Conservation (phyloP, 2,113 vertebrate species). For the Protomyctophum bolini region DNA sequence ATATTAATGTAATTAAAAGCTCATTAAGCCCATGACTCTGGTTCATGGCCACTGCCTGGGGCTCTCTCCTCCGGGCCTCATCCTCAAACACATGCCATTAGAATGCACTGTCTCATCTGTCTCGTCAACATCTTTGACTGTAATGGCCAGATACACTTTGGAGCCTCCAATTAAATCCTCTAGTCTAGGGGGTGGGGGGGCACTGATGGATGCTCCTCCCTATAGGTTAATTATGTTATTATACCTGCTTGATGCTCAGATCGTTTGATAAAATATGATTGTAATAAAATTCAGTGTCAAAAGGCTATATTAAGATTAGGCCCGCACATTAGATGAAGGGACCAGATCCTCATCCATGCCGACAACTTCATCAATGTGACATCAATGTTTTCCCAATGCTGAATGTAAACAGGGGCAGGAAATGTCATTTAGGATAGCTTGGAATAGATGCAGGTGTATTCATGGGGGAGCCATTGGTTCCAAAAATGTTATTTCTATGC, state of each 20-base stretch:
- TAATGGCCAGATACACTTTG: slow-evolving; percentile 33
- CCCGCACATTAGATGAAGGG: slow-evolving; percentile 36
- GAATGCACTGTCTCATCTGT: neutral
- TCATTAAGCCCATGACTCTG: slow-evolving; percentile 39
- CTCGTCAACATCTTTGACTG: slow-evolving; percentile 10
- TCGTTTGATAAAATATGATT: slow-evolving; percentile 78
- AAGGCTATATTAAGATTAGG: slow-evolving; percentile 66
- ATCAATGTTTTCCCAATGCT: slow-evolving; percentile 26
- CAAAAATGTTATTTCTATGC: slow-evolving; percentile 84
- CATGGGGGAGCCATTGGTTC: slow-evolving; percentile 66
- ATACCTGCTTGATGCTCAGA: slow-evolving; percentile 67
- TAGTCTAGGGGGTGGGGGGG: slow-evolving; percentile 22
- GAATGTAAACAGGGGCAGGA: slow-evolving; percentile 37
- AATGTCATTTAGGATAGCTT: slow-evolving; percentile 29
- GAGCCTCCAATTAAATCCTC: slow-evolving; percentile 55
- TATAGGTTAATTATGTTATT: slow-evolving; percentile 77
- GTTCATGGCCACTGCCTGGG: neutral
- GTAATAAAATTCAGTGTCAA: slow-evolving; percentile 68
- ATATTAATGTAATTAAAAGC: slow-evolving; percentile 49
- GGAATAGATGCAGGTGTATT: slow-evolving; percentile 48
- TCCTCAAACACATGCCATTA: slow-evolving; percentile 1
- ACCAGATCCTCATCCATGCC: slow-evolving; percentile 21
- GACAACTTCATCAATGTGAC: slow-evolving; percentile 61
- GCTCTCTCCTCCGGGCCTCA: neutral
- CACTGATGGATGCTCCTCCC: slow-evolving; percentile 31